phyloP scores from a whole-genome alignment of 1,140 invertebrate genomes.

The Brachionus sp. region DNA sequence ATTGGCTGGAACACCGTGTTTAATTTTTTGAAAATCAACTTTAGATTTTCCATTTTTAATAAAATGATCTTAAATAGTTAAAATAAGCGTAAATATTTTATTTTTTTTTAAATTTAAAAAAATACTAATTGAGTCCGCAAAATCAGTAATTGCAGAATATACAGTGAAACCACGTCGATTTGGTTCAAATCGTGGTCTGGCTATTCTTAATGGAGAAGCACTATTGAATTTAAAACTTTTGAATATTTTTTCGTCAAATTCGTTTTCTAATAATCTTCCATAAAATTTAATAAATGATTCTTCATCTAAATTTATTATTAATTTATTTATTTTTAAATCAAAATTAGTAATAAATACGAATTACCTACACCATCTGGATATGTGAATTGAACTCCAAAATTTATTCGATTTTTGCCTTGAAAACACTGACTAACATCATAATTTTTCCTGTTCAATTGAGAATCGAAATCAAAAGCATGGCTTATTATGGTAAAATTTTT shows the following conservation, averaged over 20 bases:
- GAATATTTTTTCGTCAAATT: conserved; percentile 16
- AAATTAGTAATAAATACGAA: background rate
- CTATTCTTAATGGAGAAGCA: conserved; percentile 32
- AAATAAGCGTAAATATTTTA: background rate
- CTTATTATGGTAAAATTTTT: background rate
- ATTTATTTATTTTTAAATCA: background rate
- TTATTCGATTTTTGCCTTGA: conserved; percentile 32
- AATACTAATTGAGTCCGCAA: conserved; percentile 17
- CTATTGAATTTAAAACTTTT: conserved; percentile 22
- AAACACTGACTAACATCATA: conserved; percentile 39
- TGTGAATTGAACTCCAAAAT: conserved; percentile 20
- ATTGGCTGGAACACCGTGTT: conserved; percentile 4
- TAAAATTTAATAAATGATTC: conserved; percentile 20
- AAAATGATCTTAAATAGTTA: conserved; percentile 33
- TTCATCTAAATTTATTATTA: background rate
- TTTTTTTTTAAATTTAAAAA: background rate
- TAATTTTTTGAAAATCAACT: conserved; percentile 12
- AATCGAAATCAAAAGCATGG: conserved; percentile 39
- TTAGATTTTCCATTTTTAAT: background rate
- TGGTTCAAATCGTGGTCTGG: conserved; percentile 13
- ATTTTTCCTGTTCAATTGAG: background rate
- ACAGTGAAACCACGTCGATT: background rate
- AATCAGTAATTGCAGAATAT: background rate
- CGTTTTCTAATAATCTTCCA: conserved; percentile 12
- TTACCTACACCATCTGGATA: conserved; percentile 33